Percentiles rank a stretch among this genome's conserved stretches.
phyloP scores from a whole-genome alignment of 2,888 invertebrate species.

The Pseudococcus longispinus region DNA sequence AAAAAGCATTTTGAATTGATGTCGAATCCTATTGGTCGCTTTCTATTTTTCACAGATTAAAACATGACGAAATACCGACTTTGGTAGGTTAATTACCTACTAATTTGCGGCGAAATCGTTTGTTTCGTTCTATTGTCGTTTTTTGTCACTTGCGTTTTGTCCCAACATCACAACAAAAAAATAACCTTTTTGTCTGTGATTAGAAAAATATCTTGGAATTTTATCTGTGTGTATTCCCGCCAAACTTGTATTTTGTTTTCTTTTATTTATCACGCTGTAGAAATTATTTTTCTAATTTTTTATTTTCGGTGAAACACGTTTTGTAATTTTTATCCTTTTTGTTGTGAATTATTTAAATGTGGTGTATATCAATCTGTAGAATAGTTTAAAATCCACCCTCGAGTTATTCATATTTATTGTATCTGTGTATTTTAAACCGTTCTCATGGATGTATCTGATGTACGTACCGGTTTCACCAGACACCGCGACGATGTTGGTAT shows the following conservation, averaged over 20 bases:
- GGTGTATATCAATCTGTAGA: neutral
- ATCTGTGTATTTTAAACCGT: neutral
- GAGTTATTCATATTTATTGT: neutral
- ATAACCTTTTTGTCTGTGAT: neutral
- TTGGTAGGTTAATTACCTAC: neutral
- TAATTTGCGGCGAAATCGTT: neutral
- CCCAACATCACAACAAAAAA: neutral
- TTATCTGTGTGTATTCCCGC: neutral
- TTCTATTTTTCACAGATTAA: neutral
- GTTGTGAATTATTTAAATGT: neutral
- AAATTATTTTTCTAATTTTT: neutral
- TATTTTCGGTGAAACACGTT: neutral
- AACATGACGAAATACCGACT: neutral
- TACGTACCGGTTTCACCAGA: constrained; percentile 75
- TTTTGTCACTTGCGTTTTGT: neutral
- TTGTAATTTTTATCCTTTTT: neutral
- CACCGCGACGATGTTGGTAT: constrained; percentile 92
- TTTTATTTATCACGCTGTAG: neutral
- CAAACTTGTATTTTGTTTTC: neutral
- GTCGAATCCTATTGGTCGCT: constrained; percentile 28
- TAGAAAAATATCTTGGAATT: neutral
- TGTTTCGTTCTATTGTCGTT: neutral
- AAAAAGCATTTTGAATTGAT: constrained; percentile 14
- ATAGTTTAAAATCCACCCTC: neutral
- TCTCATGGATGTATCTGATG: constrained; percentile 82